phyloP scores from a whole-genome alignment of 1,140 invertebrate genomes.

The Heliconius melpomene region DNA sequence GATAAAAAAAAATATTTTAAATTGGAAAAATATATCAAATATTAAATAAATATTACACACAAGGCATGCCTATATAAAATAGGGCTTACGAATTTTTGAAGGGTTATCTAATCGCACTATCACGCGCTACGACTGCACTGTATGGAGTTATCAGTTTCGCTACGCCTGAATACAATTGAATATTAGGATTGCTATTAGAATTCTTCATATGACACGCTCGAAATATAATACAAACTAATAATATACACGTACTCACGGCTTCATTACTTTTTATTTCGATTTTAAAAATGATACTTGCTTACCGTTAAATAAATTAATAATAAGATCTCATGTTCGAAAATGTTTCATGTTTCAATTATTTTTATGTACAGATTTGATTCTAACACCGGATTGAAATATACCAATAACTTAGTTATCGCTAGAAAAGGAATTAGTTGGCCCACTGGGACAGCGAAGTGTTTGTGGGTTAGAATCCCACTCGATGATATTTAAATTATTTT shows the following conservation, averaged over 20 bases:
- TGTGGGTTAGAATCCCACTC: too few species aligned
- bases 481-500: too few species aligned
- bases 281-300: neutral
- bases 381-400: too few species aligned
- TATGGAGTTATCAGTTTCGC: slow-evolving; percentile 31
- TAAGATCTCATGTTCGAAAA: neutral
- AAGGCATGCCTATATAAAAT: slow-evolving; percentile 18
- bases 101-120: slow-evolving; percentile 66
- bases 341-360: neutral
- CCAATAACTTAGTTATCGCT: too few species aligned
- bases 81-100: slow-evolving; percentile 65
- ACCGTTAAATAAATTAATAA: neutral
- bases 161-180: slow-evolving; percentile 26
- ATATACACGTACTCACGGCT: neutral
- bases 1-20: too few species aligned
- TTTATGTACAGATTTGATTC: too few species aligned
- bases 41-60: neutral
- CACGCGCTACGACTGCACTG: slow-evolving; percentile 33
- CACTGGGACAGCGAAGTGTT: too few species aligned
- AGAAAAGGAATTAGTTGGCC: too few species aligned
- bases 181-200: slow-evolving; percentile 8
- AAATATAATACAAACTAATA: neutral
- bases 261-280: too few species aligned
- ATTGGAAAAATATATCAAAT: too few species aligned
- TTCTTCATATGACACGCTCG: neutral